Evolutionary conservation across 2,113 vertebrate genomes (phyloP), one percentile per base, ranked within the genome.

Genomic region (Gorsachius goisagi): DNA sequence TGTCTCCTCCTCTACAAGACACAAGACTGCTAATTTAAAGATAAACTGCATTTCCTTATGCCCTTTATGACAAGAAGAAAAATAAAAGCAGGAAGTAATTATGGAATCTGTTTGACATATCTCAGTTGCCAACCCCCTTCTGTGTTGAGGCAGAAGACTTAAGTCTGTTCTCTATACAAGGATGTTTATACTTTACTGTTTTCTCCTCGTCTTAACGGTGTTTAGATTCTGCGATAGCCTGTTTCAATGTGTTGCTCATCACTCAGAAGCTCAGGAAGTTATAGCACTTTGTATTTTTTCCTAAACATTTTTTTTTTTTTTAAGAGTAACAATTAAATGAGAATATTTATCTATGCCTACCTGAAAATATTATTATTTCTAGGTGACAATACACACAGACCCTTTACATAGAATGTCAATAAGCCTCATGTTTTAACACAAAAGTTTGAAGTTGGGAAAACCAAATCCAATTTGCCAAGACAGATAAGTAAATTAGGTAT

Each of bases 81-180:
- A 97, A 87, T 81, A 93, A 95, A 91, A 90, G 39, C 88, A 96
- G 88, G 56, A 93, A 92, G 62, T 75, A 92, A 94, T 89, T 64
- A 89, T 3, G 4, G 73, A 84, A 90, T 77, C 83, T 72, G 33
- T 67, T 64, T 77, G 90, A 92, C 79, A 86, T 71, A 81, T 73
- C 55, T 85, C 15, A 6, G 91, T 93, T 87, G 86, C 56, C 49
- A 45, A 72, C 64, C 58, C 76, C 55, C 80, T 58, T 64, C 69
- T 53, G 39, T 30, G 64, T 1, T 71, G 49, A 87, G 87, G 49
- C 45, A 73, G 50, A 58, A 77, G 66, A 47, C 37, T 82, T 44
- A 55, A 79, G 35, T 39, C 58, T 41, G 26, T 47, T 80, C 52
- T 74, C 58, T 75, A 10, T 5, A 78, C 72, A 81, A 64, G 37